Percentiles rank a stretch among this genome's conserved stretches.
These are phyloP conservation scores for Diabrotica balteata DNA, from an alignment of 2,888 invertebrate species.

Conservation along the genomic window DNA sequence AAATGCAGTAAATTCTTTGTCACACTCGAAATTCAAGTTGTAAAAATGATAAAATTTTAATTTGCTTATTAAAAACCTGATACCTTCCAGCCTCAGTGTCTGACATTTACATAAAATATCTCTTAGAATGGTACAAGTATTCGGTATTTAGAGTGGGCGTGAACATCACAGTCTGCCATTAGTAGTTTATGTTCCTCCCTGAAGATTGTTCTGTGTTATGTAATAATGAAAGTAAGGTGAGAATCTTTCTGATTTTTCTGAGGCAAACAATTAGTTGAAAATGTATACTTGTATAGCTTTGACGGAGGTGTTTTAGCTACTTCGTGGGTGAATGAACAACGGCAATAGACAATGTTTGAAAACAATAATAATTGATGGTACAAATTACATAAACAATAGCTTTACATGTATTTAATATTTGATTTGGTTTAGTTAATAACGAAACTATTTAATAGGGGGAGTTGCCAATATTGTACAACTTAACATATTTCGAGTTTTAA, in stretches of 20 bases:
- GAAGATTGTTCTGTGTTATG: constrained; percentile 23
- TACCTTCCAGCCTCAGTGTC: constrained; percentile 6
- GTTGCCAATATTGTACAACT: no score
- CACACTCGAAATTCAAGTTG: constrained; percentile 4
- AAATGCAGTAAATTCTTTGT: constrained; percentile 5
- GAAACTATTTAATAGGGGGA: no score
- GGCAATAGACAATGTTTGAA: no score
- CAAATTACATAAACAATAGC: no score
- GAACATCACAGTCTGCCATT: constrained; percentile 22
- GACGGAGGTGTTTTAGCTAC: no score
- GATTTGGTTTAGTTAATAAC: no score
- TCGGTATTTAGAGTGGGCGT: constrained; percentile 24
- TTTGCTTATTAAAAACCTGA: constrained; percentile 24
- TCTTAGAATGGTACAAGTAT: constrained; percentile 25
- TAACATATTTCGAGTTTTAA: no score
- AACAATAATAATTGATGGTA: no score
- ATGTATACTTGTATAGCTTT: background rate
- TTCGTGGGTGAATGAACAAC: no score
- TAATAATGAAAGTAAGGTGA: constrained; percentile 8
- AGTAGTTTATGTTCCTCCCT: constrained; percentile 22
- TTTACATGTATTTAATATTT: no score
- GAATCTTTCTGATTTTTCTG: constrained; percentile 2
- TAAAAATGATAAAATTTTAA: constrained; percentile 20
- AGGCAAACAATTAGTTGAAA: background rate
- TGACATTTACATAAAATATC: constrained; percentile 29